Evolutionary conservation across 2,113 vertebrate genomes (phyloP), one percentile per base, ranked within the genome.

Genomic region (Montifringilla adamsi): DNA sequence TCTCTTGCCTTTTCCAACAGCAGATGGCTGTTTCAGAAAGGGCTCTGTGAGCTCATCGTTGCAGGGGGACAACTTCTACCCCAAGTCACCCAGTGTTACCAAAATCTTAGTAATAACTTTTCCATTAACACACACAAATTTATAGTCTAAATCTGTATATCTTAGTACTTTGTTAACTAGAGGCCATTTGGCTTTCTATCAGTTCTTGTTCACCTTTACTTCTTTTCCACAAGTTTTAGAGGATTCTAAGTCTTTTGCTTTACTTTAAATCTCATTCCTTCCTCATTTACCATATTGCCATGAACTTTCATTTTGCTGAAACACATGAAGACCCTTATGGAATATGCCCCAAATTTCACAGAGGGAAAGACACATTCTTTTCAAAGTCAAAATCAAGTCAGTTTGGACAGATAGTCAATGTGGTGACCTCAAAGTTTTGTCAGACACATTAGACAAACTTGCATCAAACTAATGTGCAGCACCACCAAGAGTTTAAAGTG

Each of bases 351-450:
- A 9, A 60, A 35, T 66, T 86, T 86, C 67, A 83, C 31, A 7
- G 37, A 70, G 52, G 3, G 50, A 50, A 49, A 58, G 37, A 28
- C 0, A 0, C 15, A 19, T 15, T 63, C 30, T 73, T 85, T 72
- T 56, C 1, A 0, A 85, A 93, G 49, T 69, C n/a, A 85, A 87
- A 91, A 82, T 30, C 27, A 59, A 56, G 62, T 49, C 41, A 77
- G 20, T 69, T 85, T 0, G 1, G 58, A 82, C 24, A 93, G 52
- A 86, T 73, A 79, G 70, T 84, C 84, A 78, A 47, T 2, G 8
- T 33, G 31, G 22, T 62, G 55, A 90, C 66, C 52, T 82, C 82
- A 64, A 16, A 73, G 41, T 79, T 87, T 43, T 69, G 44, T 64
- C 68, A 94, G 88, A 86, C 18, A 64, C 0, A 5, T 68, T 6